Evolutionary conservation across 37 sponge, comb jelly and placozoan genomes (phyloP).

Genomic region (Beroe forskalii): DNA sequence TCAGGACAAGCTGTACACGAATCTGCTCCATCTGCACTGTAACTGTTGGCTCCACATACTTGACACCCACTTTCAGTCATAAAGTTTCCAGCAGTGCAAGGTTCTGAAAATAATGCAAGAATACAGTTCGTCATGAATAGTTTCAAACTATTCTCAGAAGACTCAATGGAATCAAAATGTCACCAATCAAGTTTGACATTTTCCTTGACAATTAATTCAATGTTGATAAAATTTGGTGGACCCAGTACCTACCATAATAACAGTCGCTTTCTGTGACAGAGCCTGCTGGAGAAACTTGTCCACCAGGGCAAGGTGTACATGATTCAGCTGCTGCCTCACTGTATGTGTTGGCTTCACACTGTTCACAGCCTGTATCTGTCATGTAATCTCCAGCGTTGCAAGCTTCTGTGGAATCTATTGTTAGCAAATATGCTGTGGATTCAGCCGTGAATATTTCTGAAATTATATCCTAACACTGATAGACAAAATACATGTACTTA

Average conservation of each 20-base stretch:
- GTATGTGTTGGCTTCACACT: neutral
- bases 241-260: neutral
- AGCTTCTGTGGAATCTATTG: no score
- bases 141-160: neutral
- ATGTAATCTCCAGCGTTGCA: neutral
- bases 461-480: no score
- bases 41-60: neutral
- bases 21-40: slow-evolving; percentile 19
- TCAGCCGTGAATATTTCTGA: no score
- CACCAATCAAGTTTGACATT: neutral
- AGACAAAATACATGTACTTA: no score
- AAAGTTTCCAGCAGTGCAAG: neutral
- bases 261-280: neutral
- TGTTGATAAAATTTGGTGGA: no score
- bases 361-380: neutral
- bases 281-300: neutral
- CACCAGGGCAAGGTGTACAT: neutral
- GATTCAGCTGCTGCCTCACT: neutral
- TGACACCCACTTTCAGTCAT: slow-evolving; percentile 36
- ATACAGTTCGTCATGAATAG: no score
- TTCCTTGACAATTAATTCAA: no score
- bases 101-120: neutral
- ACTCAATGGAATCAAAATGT: neutral
- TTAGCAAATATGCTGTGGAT: no score
- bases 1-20: neutral